Base-by-base conservation (phyloP, 2,113 vertebrate species). In the Channa argus region DNA sequence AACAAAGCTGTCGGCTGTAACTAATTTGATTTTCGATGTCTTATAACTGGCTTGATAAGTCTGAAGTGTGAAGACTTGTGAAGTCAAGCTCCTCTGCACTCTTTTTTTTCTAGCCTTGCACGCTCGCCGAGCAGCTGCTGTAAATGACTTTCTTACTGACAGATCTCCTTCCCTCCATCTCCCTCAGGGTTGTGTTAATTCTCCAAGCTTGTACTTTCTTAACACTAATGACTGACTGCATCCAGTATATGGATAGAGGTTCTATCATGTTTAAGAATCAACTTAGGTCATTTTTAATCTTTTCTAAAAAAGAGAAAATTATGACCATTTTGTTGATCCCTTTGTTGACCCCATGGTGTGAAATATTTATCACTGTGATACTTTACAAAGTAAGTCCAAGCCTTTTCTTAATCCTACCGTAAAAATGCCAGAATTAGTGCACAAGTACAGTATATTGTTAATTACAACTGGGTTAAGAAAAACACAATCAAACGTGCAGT, bases 71-170 rank as follows among this genome's bases (percentile, higher is more conserved):
- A 65, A 77, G 72, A 69, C 56, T 63, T 70, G 71, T 68, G 75
- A 77, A 76, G 78, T 63, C 68, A 63, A 71, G 75, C 85, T 67
- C 54, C 74, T 80, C 77, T 58, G 70, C 71, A 53, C 60, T 45
- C 55, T 72, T 76, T 72, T 56, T 62, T 51, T 8, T 24, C 24
- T 24, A 69, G 70, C 65, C 63, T 61, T 38, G 5, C 63, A 39
- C 2, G 50, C 71, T 86, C 45, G 2, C 76, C 11, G 79, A 89
- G 80, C 77, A 52, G 83, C 71, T 84, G 66, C 79, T 80, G 64
- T 83, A 89, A 89, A 86, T 87, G 79, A 86, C 82, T 90, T 77
- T 83, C 74, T 74, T 55, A 80, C 86, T 85, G 84, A 86, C 80
- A 84, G 77, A 81, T 85, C 71, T 85, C 74, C 59, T 63, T 67